These are phyloP conservation scores for Trachurus trachurus DNA, from an alignment of 2,797 vertebrate species.

Conservation along the genomic window DNA sequence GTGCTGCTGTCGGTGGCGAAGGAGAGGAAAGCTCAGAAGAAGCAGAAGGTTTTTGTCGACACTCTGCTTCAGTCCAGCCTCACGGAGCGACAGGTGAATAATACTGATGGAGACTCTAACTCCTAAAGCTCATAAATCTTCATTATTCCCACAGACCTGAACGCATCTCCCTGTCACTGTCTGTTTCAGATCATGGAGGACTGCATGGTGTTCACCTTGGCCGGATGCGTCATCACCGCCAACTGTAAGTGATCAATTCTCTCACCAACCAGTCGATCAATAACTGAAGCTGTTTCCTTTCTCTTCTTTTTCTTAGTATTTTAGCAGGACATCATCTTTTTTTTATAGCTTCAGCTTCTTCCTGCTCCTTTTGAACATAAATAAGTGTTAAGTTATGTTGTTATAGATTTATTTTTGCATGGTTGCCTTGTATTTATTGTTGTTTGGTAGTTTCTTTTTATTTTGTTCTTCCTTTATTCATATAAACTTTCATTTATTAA, in stretches of 20 bases:
- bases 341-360: too few relatives aligned
- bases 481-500: too few relatives aligned
- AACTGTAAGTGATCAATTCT: slow-evolving; percentile 89
- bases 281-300: neutral
- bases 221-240: slow-evolving; percentile 93
- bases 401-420: too few relatives aligned
- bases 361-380: too few relatives aligned
- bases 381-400: too few relatives aligned
- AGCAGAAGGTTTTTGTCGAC: slow-evolving; percentile 89
- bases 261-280: neutral
- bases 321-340: too few relatives aligned
- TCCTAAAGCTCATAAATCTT: too few relatives aligned
- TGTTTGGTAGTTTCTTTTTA: too few relatives aligned
- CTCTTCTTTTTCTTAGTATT: too few relatives aligned
- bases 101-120: neutral
- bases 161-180: neutral
- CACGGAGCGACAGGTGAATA: slow-evolving; percentile 93
- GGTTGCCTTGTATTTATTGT: too few relatives aligned
- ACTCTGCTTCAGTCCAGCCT: slow-evolving; percentile 90
- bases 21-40: slow-evolving; percentile 87
- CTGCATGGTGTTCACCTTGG: slow-evolving; percentile 96
- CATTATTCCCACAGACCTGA: neutral
- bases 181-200: slow-evolving; percentile 93
- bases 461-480: too few relatives aligned
- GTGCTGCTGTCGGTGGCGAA: slow-evolving; percentile 90